Evolutionary conservation across 2,888 invertebrate genomes (phyloP).

Genomic region (Xanthia icteritia): DNA sequence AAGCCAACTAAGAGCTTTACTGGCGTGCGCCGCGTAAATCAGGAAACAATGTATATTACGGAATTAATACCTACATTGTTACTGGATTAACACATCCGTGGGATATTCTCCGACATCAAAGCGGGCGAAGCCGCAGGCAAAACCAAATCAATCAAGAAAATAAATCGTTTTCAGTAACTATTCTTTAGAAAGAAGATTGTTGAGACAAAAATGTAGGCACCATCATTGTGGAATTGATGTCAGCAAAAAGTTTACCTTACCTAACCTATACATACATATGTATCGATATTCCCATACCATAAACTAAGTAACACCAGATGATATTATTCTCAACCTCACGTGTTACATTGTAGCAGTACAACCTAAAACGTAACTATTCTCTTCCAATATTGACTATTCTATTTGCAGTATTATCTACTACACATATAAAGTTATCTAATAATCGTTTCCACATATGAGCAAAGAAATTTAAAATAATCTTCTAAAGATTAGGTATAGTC

Average conservation of each 20-base stretch:
- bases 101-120: too few species aligned
- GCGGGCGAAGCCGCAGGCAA: too few species aligned
- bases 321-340: background rate
- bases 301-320: background rate
- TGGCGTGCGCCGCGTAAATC: too few species aligned
- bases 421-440: conserved; percentile 44
- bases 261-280: too few species aligned
- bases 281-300: too few species aligned
- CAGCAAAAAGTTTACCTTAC: background rate
- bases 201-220: background rate
- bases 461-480: conserved; percentile 66
- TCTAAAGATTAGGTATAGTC: conserved; percentile 64
- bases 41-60: too few species aligned
- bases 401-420: conserved; percentile 44
- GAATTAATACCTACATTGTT: too few species aligned
- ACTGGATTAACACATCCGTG: too few species aligned
- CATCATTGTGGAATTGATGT: background rate
- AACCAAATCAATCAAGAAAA: too few species aligned
- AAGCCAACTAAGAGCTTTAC: too few species aligned
- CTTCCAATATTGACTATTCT: conserved; percentile 47
- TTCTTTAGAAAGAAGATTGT: background rate
- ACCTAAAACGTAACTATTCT: conserved; percentile 9
- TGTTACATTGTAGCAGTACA: conserved; percentile 31
- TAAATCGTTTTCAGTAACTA: background rate
- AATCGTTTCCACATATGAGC: conserved; percentile 49